Percentiles rank a stretch among this genome's conserved stretches.
Conservation (phyloP, 2,113 vertebrate genomes). For the Vidua chalybeata region DNA sequence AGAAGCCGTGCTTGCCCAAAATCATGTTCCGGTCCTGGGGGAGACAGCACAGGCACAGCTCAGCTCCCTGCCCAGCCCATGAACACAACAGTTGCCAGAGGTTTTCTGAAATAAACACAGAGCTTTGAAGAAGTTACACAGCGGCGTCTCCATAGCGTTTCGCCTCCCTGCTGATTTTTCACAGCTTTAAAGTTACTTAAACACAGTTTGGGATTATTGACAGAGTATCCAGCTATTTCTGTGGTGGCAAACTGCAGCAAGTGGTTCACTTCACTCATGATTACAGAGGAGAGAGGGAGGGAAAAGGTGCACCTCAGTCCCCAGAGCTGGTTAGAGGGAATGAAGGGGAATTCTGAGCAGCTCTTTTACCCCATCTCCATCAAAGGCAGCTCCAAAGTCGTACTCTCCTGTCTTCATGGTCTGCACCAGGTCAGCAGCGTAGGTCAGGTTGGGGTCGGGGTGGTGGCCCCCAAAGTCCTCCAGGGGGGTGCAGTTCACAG, state of each 20-base stretch:
- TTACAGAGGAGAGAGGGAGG: background rate
- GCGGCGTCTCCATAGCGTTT: background rate
- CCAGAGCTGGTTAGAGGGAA: background rate
- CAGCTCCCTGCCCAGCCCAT: background rate
- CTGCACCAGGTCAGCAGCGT: constrained; percentile 93
- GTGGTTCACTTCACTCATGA: background rate
- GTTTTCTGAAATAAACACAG: background rate
- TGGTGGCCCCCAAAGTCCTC: constrained; percentile 98
- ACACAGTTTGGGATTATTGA: background rate
- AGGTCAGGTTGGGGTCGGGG: constrained; percentile 97
- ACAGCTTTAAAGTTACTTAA: background rate
- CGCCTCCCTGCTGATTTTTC: background rate
- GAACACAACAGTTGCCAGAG: background rate
- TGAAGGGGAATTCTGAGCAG: background rate
- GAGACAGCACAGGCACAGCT: background rate
- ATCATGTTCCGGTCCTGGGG: constrained; percentile 97
- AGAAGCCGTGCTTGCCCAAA: constrained; percentile 94
- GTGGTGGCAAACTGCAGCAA: background rate
- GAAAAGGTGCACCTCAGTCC: background rate
- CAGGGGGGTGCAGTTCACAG: constrained; percentile 89
- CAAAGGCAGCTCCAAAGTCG: constrained; percentile 96
- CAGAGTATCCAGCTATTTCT: background rate
- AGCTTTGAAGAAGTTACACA: background rate
- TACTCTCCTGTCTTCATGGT: constrained; percentile 95
- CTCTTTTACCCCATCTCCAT: constrained; percentile 92